Evolutionary conservation across 30 jellyfish, hydroid and myxozoan genomes (phyloP).

Genomic region (Morbakka virulenta): DNA sequence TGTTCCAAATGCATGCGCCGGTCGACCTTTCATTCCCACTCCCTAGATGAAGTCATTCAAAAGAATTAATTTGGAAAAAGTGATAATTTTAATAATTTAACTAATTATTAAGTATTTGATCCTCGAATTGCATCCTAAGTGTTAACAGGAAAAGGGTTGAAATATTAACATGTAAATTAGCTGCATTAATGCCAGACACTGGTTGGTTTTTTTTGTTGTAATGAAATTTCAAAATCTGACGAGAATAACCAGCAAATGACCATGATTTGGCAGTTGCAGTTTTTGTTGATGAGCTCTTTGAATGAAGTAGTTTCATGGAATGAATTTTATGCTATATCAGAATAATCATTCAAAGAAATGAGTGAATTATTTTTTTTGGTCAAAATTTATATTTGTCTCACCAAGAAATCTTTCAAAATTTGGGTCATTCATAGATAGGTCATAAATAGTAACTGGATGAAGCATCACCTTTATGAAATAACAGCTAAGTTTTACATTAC

Average conservation of each 20-base stretch:
- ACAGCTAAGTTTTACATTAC: slow-evolving; percentile 18
- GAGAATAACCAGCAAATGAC: too few species aligned
- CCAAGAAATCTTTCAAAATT: not conserved
- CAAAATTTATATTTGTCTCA: not conserved
- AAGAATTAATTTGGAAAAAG: slow-evolving; percentile 8
- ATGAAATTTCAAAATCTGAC: too few species aligned
- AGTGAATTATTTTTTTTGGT: slow-evolving; percentile 14
- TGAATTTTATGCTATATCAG: too few species aligned
- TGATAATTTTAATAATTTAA: not conserved
- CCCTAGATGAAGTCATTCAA: slow-evolving; percentile 25
- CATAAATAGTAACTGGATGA: slow-evolving; percentile 2
- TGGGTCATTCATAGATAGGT: slow-evolving; percentile 1
- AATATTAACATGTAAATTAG: not conserved
- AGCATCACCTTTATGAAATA: not conserved
- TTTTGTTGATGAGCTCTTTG: too few species aligned
- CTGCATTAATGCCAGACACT: not conserved
- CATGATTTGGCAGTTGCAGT: too few species aligned
- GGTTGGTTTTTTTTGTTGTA: too few species aligned
- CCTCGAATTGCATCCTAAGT: too few species aligned
- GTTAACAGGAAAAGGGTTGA: slow-evolving; percentile 1
- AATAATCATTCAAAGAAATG: too few species aligned
- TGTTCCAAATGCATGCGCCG: slow-evolving; percentile 15
- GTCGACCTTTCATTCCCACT: slow-evolving; percentile 5
- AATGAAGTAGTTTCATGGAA: too few species aligned
- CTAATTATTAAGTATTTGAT: slow-evolving; percentile 9